Percentiles rank a stretch among this genome's conserved stretches.
Conservation (phyloP, 1,140 invertebrate species). For the Littorina saxatilis region DNA sequence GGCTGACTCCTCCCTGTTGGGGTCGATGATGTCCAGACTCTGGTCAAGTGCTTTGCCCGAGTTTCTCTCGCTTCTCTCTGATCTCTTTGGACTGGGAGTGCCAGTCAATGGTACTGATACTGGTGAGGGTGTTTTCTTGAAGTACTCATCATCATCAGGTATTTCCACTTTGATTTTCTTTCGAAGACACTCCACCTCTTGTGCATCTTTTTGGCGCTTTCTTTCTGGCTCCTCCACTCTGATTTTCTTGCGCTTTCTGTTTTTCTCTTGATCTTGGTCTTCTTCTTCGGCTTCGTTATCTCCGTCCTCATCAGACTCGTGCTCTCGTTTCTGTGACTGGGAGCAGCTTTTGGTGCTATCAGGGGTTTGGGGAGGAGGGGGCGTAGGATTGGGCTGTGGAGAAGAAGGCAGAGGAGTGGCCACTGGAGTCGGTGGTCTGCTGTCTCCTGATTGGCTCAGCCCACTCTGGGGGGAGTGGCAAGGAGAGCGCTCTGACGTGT, state of each 20-base stretch:
- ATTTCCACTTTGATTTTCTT: conserved; percentile 22
- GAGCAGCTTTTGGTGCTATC: background rate
- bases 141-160: background rate
- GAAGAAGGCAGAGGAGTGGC: background rate
- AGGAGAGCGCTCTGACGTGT: conserved; percentile 15
- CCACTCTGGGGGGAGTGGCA: background rate
- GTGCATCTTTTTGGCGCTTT: background rate
- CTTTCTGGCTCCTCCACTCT: conserved; percentile 1
- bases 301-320: background rate
- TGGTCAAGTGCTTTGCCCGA: background rate
- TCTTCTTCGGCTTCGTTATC: background rate
- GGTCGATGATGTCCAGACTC: conserved; percentile 74
- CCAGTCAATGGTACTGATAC: too few relatives aligned
- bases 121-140: background rate
- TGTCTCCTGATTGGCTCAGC: conserved; percentile 8
- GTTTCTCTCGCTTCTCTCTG: background rate
- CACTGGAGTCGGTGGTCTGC: conserved; percentile 11
- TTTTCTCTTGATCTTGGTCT: background rate
- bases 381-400: background rate
- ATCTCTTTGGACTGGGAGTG: background rate
- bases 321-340: conserved; percentile 1
- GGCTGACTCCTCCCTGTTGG: conserved; percentile 73
- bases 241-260: conserved; percentile 15
- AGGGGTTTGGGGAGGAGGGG: background rate
- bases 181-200: background rate